A percentile compares a stretch with the other conserved stretches of the same genome.
These are phyloP conservation scores for Poeciliopsis turrubarensis DNA, from an alignment of 2,113 vertebrate species.

Conservation along the genomic window DNA sequence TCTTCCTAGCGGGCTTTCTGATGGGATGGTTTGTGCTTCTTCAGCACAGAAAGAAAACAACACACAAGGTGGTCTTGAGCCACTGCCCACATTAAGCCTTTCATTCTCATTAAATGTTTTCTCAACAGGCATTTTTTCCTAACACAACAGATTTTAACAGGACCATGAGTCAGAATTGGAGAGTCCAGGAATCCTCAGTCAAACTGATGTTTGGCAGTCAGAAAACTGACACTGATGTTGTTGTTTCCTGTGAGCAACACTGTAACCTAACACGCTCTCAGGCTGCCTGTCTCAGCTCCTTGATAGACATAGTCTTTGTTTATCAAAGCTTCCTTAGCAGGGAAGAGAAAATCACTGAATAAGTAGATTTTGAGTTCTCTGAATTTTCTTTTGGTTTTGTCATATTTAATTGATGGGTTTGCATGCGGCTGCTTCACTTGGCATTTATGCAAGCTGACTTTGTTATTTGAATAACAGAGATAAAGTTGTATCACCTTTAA, in stretches of 20 bases:
- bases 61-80: background rate
- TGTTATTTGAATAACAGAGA: too few relatives aligned
- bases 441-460: too few relatives aligned
- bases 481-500: too few relatives aligned
- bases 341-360: too few relatives aligned
- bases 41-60: background rate
- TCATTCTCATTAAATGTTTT: background rate
- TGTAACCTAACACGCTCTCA: conserved; percentile 5
- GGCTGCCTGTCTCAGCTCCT: conserved; percentile 7
- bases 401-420: too few relatives aligned
- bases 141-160: background rate
- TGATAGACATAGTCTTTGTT: background rate
- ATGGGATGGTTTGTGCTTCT: background rate
- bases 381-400: too few relatives aligned
- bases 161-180: background rate
- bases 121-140: too few relatives aligned
- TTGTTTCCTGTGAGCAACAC: conserved; percentile 25
- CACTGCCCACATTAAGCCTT: background rate
- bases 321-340: background rate
- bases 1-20: conserved; percentile 12
- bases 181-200: background rate
- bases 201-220: conserved; percentile 12
- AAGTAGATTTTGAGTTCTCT: too few relatives aligned
- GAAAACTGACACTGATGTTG: background rate
- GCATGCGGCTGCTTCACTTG: too few relatives aligned